A percentile compares a stretch with the other conserved stretches of the same genome.
These are phyloP conservation scores for Choreutis nemorana DNA, from an alignment of 2,888 invertebrate species.

Conservation along the genomic window DNA sequence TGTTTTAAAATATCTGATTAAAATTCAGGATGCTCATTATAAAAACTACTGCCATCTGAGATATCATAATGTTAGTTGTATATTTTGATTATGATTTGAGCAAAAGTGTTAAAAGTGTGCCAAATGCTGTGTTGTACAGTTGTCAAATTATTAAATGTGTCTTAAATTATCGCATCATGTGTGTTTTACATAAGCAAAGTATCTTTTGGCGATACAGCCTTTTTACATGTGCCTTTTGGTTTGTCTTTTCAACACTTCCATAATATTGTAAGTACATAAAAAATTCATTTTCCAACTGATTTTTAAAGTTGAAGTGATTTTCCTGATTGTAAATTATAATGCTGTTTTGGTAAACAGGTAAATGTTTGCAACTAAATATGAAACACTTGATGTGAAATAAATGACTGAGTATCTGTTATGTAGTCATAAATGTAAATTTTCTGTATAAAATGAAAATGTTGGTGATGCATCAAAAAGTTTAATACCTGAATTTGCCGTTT, in stretches of 20 bases:
- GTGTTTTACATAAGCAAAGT: constrained; percentile 11
- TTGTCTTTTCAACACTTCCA: constrained; percentile 14
- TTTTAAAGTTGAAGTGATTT: not conserved
- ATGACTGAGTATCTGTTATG: constrained; percentile 49
- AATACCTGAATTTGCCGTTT: too few species aligned
- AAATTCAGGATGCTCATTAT: constrained; percentile 59
- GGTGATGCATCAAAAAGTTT: too few species aligned
- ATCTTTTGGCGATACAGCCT: constrained; percentile 24
- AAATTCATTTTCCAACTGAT: not conserved
- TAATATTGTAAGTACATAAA: constrained; percentile 5
- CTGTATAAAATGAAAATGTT: constrained; percentile 37
- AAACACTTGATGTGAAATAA: too few species aligned
- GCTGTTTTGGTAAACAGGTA: too few species aligned
- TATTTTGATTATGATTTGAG: constrained; percentile 9
- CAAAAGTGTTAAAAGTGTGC: constrained; percentile 25
- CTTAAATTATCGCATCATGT: constrained; percentile 11
- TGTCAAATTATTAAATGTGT: constrained; percentile 7
- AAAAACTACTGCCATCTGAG: constrained; percentile 12
- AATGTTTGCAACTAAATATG: too few species aligned
- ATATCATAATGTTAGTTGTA: not conserved
- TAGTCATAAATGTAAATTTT: constrained; percentile 39
- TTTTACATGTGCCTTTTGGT: constrained; percentile 43
- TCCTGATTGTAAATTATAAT: not conserved
- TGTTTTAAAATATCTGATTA: too few species aligned
- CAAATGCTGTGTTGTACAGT: constrained; percentile 8